Base-by-base conservation (phyloP, 2,113 vertebrate species). In the Merops nubicus region DNA sequence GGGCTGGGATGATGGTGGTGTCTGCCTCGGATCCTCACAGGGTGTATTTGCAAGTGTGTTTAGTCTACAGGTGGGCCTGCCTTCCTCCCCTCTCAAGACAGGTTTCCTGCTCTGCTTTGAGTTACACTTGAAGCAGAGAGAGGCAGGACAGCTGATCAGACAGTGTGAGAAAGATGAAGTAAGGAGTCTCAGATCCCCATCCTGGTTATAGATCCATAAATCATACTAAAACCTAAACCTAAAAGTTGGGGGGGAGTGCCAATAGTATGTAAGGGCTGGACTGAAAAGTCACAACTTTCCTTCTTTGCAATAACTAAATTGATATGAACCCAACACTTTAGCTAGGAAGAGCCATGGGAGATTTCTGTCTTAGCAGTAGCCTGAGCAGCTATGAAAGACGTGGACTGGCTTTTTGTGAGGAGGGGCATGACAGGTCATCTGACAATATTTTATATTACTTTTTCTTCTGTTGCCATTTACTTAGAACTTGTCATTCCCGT, bases 31-130 rank as follows among this genome's bases (percentile, higher is more conserved):
- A 75, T 7, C 9, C 29, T 20, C 62, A 22, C 21, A 26, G 13
- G 15, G 7, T 0, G 0, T 22, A 17, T 4, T 33, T 36, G 36
- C 2, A 0, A 0, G 5, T 40, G 60, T 74, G 28, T 50, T 67
- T 40, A 31, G 8, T 43, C 23, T 70, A 2, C 28, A 65, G 64
- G 64, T 42, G 73, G 53, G 31, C n/a, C 50, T 70, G 54, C 47
- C 42, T 40, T 89, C 72, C 53, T 76, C 34, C n/a, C 34, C 23
- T 7, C 9, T 7, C 63, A n/a, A n/a, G n/a, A 68, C 63, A n/a
- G 34, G 33, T 11, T 76, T 77, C 68, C 36, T 51, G 31, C 31
- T 60, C 45, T 84, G 64, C 68, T 89, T 74, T 84, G 26, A 28
- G 16, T 47, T 42, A 56, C 0, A 0, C 51, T 53, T 69, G n/a